Base-by-base conservation (phyloP, 2,113 vertebrate species). In the Ochotona princeps region DNA sequence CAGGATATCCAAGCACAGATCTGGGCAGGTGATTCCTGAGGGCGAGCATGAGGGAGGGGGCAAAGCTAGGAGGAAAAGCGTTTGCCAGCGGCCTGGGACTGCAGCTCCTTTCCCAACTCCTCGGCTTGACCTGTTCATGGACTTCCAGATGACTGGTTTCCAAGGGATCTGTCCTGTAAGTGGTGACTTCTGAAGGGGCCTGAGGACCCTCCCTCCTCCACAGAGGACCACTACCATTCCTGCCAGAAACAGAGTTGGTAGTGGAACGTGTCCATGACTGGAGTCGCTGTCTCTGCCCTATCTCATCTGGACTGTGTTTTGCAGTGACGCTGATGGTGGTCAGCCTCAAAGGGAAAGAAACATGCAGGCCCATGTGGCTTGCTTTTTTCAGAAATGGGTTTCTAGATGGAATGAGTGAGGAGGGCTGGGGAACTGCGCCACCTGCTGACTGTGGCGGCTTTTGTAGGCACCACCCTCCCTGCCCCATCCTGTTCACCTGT, bases 141-240 rank as follows among this genome's bases (percentile, higher is more conserved):
- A 70, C 88, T 69, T 89, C 65, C 51, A 35, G 82, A 93, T 89
- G 61, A 78, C 73, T 97, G 95, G 93, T 93, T 91, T 97, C 94
- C 93, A 97, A 96, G 93, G 83, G 83, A 95, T 93, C 93, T 92
- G 94, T 91, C 95, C 5, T 85, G 76, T 90, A 69, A 84, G 84
- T 94, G 67, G 84, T 89, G 69, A 87, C 90, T 73, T 87, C 78
- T 44, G 38, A 44, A 44, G 38, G 38, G 6, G 38, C 38, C 38
- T 44, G 6, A 44, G 38, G 38, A 44, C 38, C 38, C 38, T 44
- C 38, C 38, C 25, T n/a, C 91, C 76, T 35, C 32, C 61, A n/a
- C 65, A 74, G 89, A 72, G 81, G 92, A 87, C 51, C 76, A n/a
- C 65, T 32, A 11, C 28, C 70, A 69, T 65, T 85, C 88, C 69